These are phyloP conservation scores for Microplitis manilae DNA, from an alignment of 2,888 invertebrate genomes.

Conservation along the genomic window DNA sequence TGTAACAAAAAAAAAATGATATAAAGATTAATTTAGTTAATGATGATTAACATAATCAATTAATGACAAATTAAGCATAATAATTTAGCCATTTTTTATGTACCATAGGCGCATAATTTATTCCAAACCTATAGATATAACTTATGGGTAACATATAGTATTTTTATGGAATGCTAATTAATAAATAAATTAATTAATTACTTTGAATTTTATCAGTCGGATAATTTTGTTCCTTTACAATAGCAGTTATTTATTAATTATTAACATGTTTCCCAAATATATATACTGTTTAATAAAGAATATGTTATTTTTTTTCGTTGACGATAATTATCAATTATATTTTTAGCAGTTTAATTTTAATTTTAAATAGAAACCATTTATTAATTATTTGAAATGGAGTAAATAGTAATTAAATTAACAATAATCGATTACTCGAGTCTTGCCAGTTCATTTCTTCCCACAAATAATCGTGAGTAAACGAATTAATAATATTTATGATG, in stretches of 20 bases:
- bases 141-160: neutral
- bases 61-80: conserved; percentile 4
- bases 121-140: neutral
- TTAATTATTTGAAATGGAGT: neutral
- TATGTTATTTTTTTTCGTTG: neutral
- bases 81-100: neutral
- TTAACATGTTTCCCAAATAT: no score
- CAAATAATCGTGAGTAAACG: conserved; percentile 14
- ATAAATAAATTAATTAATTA: neutral
- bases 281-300: no score
- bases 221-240: no score
- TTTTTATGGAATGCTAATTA: conserved; percentile 5
- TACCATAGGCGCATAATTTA: neutral
- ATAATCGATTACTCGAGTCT: conserved; percentile 36
- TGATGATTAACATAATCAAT: neutral
- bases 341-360: neutral
- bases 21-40: neutral
- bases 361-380: no score
- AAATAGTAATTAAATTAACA: neutral
- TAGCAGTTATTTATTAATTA: no score
- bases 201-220: neutral
- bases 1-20: neutral
- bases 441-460: conserved; percentile 38
- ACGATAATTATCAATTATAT: neutral
- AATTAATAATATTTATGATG: neutral